Base-by-base conservation (phyloP, 2,113 vertebrate genomes). In the Dolichallabes microphthalmus region DNA sequence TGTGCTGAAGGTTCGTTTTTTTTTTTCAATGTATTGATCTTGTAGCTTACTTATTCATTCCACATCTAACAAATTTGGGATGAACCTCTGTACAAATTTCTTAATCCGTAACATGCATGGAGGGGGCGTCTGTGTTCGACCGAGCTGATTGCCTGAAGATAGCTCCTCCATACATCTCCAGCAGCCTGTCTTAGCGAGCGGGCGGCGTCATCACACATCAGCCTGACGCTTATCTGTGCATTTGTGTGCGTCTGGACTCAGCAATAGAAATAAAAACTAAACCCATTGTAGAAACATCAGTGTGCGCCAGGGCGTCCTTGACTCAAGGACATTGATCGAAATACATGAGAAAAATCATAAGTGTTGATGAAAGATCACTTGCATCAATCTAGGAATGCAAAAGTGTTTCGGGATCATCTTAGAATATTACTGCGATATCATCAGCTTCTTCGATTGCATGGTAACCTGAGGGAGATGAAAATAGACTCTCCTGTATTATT, bases 131-230 rank as follows among this genome's bases (percentile, higher is more conserved):
- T 11, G 66, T n/a, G 66, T 68, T 55, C 20, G 61, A 25, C 87
- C 39, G 63, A 2, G 22, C 73, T 82, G 86, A 89, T 80, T 13
- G 19, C 27, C 61, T 85, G 45, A 52, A 88, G 88, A 89, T 89
- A 89, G 80, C 50, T 30, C 19, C 22, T 25, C 78, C n/a, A 22
- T 71, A 79, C 75, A 87, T 85, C 85, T 84, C 55, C 71, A 63
- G 60, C 76, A 76, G 63, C 35, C 63, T 71, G 84, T 80, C 57
- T 10, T 20, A 4, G 39, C n/a, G 57, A 68, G 66, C 27, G 68
- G 66, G 83, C 60, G 73, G 58, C 15, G 45, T 55, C 73, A 39
- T 77, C 60, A 30, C 14, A 10, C 39, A 84, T 63, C 45, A n/a
- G 60, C n/a, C 27, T 25, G 82, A 84, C 19, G 25, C 30, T 64